phyloP scores from a whole-genome alignment of 2,797 vertebrate genomes.

The Discoglossus pictus region DNA sequence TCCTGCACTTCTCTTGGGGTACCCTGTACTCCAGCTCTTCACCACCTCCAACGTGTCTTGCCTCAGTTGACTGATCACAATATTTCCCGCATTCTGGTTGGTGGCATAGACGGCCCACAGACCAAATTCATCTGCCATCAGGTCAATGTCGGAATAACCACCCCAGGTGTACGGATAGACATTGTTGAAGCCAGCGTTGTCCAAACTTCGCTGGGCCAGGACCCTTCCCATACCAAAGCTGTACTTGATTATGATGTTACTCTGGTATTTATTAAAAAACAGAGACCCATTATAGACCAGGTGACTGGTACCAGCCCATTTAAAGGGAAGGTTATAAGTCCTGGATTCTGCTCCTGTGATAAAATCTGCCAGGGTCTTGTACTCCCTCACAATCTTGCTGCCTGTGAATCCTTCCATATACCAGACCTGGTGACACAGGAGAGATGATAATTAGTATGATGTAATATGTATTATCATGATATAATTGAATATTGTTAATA shows the following conservation, averaged over 20 bases:
- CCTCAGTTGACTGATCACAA: constrained; percentile 92
- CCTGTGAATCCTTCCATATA: constrained; percentile 98
- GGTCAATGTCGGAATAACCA: constrained; percentile 93
- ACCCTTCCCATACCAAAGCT: constrained; percentile 89
- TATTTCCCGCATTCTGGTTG: constrained; percentile 96
- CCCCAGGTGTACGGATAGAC: constrained; percentile 98
- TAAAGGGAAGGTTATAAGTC: constrained; percentile 96
- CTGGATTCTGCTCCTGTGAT: constrained; percentile 87
- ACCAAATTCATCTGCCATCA: constrained; percentile 96
- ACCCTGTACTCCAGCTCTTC: constrained; percentile 94
- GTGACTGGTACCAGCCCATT: constrained; percentile 97
- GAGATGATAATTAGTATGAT: no score
- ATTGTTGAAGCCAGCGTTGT: constrained; percentile 96
- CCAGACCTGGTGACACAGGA: constrained; percentile 82
- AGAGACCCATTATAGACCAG: constrained; percentile 96
- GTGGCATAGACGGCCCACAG: constrained; percentile 96
- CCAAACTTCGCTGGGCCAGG: constrained; percentile 87
- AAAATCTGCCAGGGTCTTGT: constrained; percentile 90
- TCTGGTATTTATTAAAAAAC: constrained; percentile 98
- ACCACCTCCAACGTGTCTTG: constrained; percentile 88
- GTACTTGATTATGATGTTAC: constrained; percentile 97
- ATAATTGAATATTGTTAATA: no score
- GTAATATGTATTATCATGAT: no score
- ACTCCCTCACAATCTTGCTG: constrained; percentile 96
- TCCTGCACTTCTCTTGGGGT: constrained; percentile 94